Evolutionary conservation across 2,797 vertebrate genomes (phyloP), one percentile per base, ranked within the genome.

Genomic region (Spinus olivaceus): DNA sequence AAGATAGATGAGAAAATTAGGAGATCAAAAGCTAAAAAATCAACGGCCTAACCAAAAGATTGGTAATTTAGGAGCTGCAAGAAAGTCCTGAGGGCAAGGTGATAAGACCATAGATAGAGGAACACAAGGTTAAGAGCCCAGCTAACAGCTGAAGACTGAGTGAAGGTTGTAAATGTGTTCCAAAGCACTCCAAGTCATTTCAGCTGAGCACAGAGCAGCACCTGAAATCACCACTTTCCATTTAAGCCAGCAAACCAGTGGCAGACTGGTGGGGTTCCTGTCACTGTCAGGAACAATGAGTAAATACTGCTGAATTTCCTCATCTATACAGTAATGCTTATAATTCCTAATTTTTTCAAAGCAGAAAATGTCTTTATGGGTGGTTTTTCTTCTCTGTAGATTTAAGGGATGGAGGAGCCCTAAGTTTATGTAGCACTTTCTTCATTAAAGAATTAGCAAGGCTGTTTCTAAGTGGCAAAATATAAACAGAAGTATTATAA

Each of bases 41-140:
- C 24, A 63, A 60, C 20, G 33, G 21, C 41, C 90, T 66, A 37
- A 65, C 56, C 30, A 90, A 89, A 83, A 79, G 54, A 61, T 42
- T 81, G 79, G 50, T 74, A 81, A 95, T 90, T 93, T 81, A 86
- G 66, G 66, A 91, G 77, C 28, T 23, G 24, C 7, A 94, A 93
- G 57, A 63, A 85, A 54, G 50, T 90, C 93, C 73, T 90, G 74
- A 70, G 59, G 41, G 46, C 47, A 59, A 79, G 59, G 50, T 65
- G 60, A 57, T 86, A 67, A 71, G 84, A 90, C 64, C 69, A 47
- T 3, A 35, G 64, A 47, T 3, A 35, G 59, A 84, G n/a, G 70
- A 39, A 50, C 77, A 46, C 63, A 76, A 80, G 41, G 54, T 57
- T 80, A 90, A 64, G 42, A 71, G 51, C 57, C 50, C 77, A n/a